phyloP scores from a whole-genome alignment of 2,113 vertebrate species.

The Apeltes quadracus region DNA sequence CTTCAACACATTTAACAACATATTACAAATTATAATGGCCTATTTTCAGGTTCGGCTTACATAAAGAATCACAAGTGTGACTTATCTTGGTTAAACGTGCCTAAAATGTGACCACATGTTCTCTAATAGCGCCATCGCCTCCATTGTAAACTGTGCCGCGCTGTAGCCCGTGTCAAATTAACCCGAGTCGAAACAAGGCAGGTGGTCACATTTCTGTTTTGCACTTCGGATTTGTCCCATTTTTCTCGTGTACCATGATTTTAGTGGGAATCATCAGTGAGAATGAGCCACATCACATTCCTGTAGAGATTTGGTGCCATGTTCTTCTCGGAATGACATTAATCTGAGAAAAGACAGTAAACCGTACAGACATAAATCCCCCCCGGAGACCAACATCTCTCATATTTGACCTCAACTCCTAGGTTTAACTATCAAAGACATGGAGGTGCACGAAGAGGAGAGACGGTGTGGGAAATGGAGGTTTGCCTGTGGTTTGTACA shows the following conservation, averaged over 20 bases:
- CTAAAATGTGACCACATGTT: not conserved
- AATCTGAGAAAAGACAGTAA: slow-evolving; percentile 24
- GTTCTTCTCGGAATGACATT: slow-evolving; percentile 5
- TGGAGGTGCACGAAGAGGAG: slow-evolving; percentile 57
- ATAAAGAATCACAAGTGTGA: not conserved
- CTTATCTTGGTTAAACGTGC: not conserved
- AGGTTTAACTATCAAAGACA: slow-evolving; percentile 50
- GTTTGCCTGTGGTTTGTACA: slow-evolving; percentile 43
- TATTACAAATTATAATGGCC: fast-evolving
- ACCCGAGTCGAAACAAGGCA: not conserved
- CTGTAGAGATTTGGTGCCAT: slow-evolving; percentile 42
- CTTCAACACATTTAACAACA: fast-evolving
- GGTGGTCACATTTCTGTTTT: not conserved
- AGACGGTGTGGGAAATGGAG: slow-evolving; percentile 51
- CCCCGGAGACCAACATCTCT: slow-evolving; percentile 18
- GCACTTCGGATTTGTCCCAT: not conserved
- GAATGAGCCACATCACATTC: slow-evolving; percentile 37
- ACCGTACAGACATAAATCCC: slow-evolving; percentile 14
- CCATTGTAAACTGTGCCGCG: not conserved
- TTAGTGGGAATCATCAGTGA: not conserved
- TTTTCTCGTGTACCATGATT: not conserved
- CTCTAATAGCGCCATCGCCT: not conserved
- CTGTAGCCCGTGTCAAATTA: not conserved
- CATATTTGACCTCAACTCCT: not conserved
- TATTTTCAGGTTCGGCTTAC: slow-evolving; percentile 6